Evolutionary conservation across 53 echinoderm and acorn worm genomes (phyloP).

Genomic region (Mesocentrotus franciscanus): DNA sequence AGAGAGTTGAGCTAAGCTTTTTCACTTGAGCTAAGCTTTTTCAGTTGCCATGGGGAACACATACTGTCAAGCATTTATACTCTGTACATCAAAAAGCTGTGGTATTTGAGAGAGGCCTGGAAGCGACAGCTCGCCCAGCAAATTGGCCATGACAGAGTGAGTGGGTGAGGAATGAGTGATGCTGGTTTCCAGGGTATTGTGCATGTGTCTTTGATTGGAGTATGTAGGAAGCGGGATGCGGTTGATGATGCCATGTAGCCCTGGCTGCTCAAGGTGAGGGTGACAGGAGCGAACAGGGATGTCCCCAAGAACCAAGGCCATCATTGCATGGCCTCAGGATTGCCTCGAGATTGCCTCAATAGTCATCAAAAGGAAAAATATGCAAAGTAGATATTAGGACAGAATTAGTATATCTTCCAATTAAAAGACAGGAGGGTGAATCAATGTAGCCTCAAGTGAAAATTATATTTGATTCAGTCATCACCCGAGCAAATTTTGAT

Average conservation of each 20-base stretch:
- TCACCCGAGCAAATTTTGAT: too few species aligned
- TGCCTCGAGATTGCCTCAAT: too few species aligned
- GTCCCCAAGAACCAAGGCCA: background rate
- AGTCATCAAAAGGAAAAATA: too few species aligned
- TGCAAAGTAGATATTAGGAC: too few species aligned
- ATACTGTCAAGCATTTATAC: background rate
- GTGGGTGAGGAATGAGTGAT: background rate
- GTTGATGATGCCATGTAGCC: background rate
- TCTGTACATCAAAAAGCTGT: background rate
- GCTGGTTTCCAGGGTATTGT: slow-evolving; percentile 2
- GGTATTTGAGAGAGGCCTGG: background rate
- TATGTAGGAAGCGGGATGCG: background rate
- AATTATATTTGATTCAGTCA: too few species aligned
- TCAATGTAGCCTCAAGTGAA: too few species aligned
- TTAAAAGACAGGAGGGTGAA: too few species aligned
- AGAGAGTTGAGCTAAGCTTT: background rate
- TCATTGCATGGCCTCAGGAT: too few species aligned
- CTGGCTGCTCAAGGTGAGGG: background rate
- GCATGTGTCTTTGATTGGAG: slow-evolving; percentile 35
- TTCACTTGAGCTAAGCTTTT: background rate
- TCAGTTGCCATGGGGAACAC: background rate
- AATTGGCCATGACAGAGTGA: background rate
- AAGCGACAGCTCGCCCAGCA: background rate
- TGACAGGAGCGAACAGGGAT: background rate
- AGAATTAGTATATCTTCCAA: too few species aligned